Base-by-base conservation (phyloP, 1,140 invertebrate species). In the Lucilia cuprina region DNA sequence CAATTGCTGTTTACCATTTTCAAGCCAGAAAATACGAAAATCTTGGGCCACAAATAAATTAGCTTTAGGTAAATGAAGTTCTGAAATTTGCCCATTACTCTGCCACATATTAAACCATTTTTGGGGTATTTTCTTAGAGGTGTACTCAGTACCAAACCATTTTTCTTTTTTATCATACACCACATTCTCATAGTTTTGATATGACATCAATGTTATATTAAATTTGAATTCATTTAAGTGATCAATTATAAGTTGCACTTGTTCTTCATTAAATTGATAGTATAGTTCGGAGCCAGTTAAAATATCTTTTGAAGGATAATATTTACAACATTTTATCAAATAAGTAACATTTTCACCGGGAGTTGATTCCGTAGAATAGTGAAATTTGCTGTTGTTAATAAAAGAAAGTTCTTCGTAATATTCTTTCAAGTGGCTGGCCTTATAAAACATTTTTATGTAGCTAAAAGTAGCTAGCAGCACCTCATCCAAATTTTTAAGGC, bases 31-130 rank as follows among this genome's bases (percentile, higher is more conserved):
- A 19, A 98, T 87, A 5, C 93, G 93, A 88, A 98, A 98, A 89
- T 98, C 94, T 1, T 94, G 94, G 0, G 97, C 94, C 84, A 99
- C 94, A 91, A 95, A 99, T 41, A 93, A 92, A 92, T 99, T 99
- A 8, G 94, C 93, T 19, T 94, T 92, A 0, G 97, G 97, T 13
- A 98, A 91, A 85, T 93, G 92, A 86, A 96, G 94, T 34, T 94
- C 93, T 0, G 91, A 83, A 4, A 93, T 92, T 0, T 93, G 92
- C 82, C 92, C 88, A 0, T 93, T 92, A 12, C 90, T 92, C 60
- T 93, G 87, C 95, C 95, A 96, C 2, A 91, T 87, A 3, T 93
- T 77, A 1, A 93, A 86, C 93, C 93, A 94, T 17, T 93, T 90
- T 1, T 87, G 13, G 0, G 94, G 93, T 87, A 95, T 94, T 34